Base-by-base conservation (phyloP, 2,888 invertebrate species). In the Xestoiulus laeticollis region DNA sequence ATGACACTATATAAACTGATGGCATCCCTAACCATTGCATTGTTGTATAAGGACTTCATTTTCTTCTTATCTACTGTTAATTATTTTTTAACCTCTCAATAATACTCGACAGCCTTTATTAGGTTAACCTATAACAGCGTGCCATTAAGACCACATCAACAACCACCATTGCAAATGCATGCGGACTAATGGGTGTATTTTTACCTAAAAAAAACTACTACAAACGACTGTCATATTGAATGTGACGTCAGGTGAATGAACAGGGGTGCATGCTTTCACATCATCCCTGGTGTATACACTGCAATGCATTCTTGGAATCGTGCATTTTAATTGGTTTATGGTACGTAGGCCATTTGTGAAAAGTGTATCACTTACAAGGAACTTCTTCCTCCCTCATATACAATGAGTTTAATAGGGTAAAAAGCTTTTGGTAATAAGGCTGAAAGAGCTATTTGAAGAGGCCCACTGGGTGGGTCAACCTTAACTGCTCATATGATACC, bases 391-490 rank as follows among this genome's bases (percentile, higher is more conserved):
- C 68, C 6, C 59, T 19, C 68, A 68, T 26, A n/a, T 8, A n/a
- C 68, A 26, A 26, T 22, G 68, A 26, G 26, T 6, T 68, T 68
- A 68, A 68, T 68, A 68, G 68, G 68, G 26, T 26, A 26, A 68
- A 68, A 8, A 26, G 22, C 68, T 26, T 26, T 68, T 6, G 68
- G 68, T 68, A 68, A 68, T 68, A 68, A 68, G 68, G 68, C 68
- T 19, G 53, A 53, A 19, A 68, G 22, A 68, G 68, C 68, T 68
- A 68, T 68, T 68, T 68, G 68, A 68, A 68, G 68, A 68, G 68
- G 68, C 68, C 68, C 68, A 68, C 68, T 68, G 68, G 68, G 68
- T 68, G 68, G 68, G 68, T 68, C 68, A 22, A 5, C 68, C 68
- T 68, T 68, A 26, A 68, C 26, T 68, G 68, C 68, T 26, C 68